Evolutionary conservation across 2,888 invertebrate species (phyloP).

Genomic region (Cordilura impudica): DNA sequence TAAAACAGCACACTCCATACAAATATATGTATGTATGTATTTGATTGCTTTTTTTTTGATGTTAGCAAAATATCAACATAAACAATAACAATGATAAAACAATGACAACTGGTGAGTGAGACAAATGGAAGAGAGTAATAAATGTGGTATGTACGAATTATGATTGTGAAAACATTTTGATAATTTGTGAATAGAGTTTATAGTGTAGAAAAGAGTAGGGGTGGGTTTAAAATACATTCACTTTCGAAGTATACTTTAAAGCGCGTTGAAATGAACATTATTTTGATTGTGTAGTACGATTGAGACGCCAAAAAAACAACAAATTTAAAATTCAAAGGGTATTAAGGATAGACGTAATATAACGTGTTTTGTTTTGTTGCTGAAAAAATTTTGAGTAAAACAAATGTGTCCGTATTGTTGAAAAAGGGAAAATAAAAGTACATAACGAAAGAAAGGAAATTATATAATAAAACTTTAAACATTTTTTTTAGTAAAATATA

Average conservation of each 20-base stretch:
- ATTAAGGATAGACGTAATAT: background rate
- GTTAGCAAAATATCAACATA: background rate
- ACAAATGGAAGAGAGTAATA: background rate
- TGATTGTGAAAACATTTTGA: conserved; percentile 19
- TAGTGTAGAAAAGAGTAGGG: background rate
- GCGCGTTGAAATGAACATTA: background rate
- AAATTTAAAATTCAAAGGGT: background rate
- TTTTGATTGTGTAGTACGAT: background rate
- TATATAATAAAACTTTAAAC: background rate
- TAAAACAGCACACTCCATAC: conserved; percentile 26
- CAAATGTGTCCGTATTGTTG: background rate
- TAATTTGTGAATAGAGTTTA: background rate
- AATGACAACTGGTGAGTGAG: conserved; percentile 20
- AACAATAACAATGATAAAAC: conserved; percentile 35
- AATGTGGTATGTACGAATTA: background rate
- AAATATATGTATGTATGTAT: background rate
- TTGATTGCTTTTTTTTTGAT: background rate
- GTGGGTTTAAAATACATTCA: background rate
- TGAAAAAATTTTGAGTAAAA: background rate
- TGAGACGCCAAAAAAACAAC: background rate
- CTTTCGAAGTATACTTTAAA: background rate
- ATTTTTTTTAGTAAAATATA: no score
- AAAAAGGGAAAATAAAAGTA: background rate
- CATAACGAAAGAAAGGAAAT: background rate
- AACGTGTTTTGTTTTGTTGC: background rate